These are phyloP conservation scores for Nymphalis c-album DNA, from an alignment of 2,888 invertebrate species.

Conservation along the genomic window DNA sequence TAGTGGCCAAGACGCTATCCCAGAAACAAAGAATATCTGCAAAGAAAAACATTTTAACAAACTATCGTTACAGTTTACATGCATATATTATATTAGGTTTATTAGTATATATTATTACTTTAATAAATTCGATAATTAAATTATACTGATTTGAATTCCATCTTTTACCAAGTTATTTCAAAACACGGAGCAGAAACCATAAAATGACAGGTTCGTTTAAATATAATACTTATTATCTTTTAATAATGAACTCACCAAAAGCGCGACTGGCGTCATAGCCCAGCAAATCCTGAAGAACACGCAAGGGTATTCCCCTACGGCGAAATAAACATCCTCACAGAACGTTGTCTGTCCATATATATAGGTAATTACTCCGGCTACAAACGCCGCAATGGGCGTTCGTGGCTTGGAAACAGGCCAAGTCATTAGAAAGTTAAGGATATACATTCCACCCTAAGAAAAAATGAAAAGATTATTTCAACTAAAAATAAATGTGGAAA, in stretches of 20 bases:
- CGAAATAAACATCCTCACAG: slow-evolving; percentile 68
- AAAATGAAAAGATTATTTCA: not conserved
- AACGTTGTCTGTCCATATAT: slow-evolving; percentile 68
- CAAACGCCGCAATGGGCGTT: slow-evolving; percentile 50
- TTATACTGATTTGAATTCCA: too few relatives aligned
- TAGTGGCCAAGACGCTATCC: slow-evolving; percentile 45
- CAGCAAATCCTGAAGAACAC: slow-evolving; percentile 67
- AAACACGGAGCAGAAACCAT: too few relatives aligned
- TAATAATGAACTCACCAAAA: slow-evolving; percentile 51
- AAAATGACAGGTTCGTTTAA: too few relatives aligned
- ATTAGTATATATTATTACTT: too few relatives aligned
- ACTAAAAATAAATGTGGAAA: not conserved
- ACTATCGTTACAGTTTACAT: not conserved
- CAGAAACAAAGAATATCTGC: slow-evolving; percentile 52
- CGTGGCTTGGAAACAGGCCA: slow-evolving; percentile 66
- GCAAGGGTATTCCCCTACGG: slow-evolving; percentile 68
- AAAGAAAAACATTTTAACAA: not conserved
- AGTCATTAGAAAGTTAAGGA: slow-evolving; percentile 62
- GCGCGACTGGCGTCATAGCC: slow-evolving; percentile 60
- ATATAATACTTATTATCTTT: not conserved
- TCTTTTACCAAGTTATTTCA: too few relatives aligned
- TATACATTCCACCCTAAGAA: slow-evolving; percentile 64
- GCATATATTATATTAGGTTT: too few relatives aligned
- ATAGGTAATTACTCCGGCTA: slow-evolving; percentile 56
- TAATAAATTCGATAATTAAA: too few relatives aligned